Conservation (phyloP, 2,888 invertebrate species). For the Agrotis exclamationis region DNA sequence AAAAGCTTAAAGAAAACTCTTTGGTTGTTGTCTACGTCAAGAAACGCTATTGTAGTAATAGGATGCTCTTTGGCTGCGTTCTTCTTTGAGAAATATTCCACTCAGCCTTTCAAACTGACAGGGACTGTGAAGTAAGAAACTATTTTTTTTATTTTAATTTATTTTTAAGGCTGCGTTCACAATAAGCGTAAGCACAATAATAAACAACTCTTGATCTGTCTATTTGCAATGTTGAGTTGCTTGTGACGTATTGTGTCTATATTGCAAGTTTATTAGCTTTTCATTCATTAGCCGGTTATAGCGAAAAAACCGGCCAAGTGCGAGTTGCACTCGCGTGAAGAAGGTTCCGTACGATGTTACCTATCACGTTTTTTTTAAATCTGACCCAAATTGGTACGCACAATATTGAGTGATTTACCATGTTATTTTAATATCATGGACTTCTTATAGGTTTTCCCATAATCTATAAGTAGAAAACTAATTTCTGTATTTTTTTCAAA, state of each 20-base stretch:
- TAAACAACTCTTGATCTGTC: background rate
- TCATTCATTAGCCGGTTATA: too few relatives aligned
- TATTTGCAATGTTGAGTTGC: background rate
- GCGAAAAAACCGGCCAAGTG: too few relatives aligned
- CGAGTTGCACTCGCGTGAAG: too few relatives aligned
- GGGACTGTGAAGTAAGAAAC: constrained; percentile 92
- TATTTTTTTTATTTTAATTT: constrained; percentile 30
- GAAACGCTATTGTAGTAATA: constrained; percentile 96
- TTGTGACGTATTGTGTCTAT: background rate
- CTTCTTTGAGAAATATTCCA: constrained; percentile 86
- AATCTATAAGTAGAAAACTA: too few relatives aligned
- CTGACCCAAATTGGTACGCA: too few relatives aligned
- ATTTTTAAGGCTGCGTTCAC: background rate
- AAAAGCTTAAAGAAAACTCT: constrained; percentile 90
- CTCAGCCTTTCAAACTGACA: constrained; percentile 94
- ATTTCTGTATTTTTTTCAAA: too few relatives aligned
- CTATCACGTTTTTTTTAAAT: too few relatives aligned
- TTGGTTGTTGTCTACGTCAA: constrained; percentile 95
- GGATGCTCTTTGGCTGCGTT: constrained; percentile 93
- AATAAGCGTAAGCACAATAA: background rate
- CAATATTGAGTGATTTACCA: too few relatives aligned
- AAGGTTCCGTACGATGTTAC: too few relatives aligned
- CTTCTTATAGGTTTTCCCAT: too few relatives aligned
- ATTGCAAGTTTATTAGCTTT: background rate
- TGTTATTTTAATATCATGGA: too few relatives aligned